Base-by-base conservation (phyloP, 2,797 vertebrate species). In the Hydrocynus forskahlii region DNA sequence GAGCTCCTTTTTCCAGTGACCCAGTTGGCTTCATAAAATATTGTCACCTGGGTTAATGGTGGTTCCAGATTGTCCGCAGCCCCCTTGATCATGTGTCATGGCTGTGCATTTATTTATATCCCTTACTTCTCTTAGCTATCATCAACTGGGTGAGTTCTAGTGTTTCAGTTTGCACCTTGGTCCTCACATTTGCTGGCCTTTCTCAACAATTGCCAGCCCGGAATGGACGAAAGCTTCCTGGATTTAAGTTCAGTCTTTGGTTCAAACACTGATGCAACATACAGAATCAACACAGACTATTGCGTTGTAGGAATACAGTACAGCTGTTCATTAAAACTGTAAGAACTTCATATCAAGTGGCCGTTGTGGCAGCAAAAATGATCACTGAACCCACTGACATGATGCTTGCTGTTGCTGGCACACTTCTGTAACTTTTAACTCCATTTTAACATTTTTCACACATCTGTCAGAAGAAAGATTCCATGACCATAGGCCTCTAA, bases 401-500 rank as follows among this genome's bases (percentile, higher is more conserved):
- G 45, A 75, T 17, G 19, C 14, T 54, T 76, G 52, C 79, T 80
- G 83, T 82, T 86, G 63, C 81, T 76, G 79, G 48, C 54, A 78
- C 19, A 54, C 50, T 69, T 66, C 68, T 81, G 66, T 81, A 84
- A 80, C 62, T 23, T 84, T 81, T 77, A 80, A 83, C 78, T 80
- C 69, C 79, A 75, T 83, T 86, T 85, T 85, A 83, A 73, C 74
- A 80, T 85, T 87, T 87, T 84, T 87, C 75, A 82, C 78, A 80
- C 82, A 81, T 84, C 81, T 84, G 75, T 84, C 84, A 78, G 55
- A 73, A 78, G 38, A 48, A 87, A 81, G 81, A 77, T 75, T 83
- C 79, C 64, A 55, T 80, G 82, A 79, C 82, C 50, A 71, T 45
- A 25, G 48, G 40, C 48, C 75, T 70, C 75, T 85, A 82, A 84